Evolutionary conservation across 2,888 invertebrate genomes (phyloP).

Genomic region (Tiphia femorata): DNA sequence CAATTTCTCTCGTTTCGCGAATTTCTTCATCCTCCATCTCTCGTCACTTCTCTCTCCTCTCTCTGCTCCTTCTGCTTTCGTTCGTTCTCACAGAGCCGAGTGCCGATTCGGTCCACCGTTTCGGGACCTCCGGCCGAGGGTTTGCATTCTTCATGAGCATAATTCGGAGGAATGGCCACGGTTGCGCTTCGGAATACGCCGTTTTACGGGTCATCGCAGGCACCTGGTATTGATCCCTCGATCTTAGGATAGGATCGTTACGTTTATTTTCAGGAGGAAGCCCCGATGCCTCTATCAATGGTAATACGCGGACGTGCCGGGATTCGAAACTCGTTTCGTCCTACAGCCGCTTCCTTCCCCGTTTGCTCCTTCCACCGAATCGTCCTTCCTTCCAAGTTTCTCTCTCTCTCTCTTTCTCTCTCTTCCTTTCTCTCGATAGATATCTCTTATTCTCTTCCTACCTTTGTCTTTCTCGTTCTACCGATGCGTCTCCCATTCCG

Average conservation of each 20-base stretch:
- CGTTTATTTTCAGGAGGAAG: constrained; percentile 44
- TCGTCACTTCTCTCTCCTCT: neutral
- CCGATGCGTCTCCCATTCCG: neutral
- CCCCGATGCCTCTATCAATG: constrained; percentile 39
- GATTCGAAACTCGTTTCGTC: constrained; percentile 45
- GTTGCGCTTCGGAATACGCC: constrained; percentile 14
- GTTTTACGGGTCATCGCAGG: constrained; percentile 40
- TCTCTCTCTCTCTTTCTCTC: neutral
- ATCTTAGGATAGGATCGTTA: constrained; percentile 44
- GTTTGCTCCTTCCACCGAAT: neutral
- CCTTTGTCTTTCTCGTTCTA: constrained; percentile 6
- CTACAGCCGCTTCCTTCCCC: constrained; percentile 6
- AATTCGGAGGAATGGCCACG: constrained; percentile 31
- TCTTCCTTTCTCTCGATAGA: neutral
- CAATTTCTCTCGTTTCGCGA: neutral
- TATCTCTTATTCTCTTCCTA: constrained; percentile 12
- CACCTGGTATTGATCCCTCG: constrained; percentile 38
- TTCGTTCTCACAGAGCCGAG: no score
- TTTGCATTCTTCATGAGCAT: constrained; percentile 33
- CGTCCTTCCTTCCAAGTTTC: constrained; percentile 14
- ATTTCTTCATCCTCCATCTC: neutral
- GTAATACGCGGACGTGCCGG: constrained; percentile 51
- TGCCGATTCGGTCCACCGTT: constrained; percentile 9
- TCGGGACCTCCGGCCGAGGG: constrained; percentile 11
- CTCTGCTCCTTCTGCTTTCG: constrained; percentile 12